Conservation (phyloP, 1,140 invertebrate genomes). For the Dysdera silvatica region DNA sequence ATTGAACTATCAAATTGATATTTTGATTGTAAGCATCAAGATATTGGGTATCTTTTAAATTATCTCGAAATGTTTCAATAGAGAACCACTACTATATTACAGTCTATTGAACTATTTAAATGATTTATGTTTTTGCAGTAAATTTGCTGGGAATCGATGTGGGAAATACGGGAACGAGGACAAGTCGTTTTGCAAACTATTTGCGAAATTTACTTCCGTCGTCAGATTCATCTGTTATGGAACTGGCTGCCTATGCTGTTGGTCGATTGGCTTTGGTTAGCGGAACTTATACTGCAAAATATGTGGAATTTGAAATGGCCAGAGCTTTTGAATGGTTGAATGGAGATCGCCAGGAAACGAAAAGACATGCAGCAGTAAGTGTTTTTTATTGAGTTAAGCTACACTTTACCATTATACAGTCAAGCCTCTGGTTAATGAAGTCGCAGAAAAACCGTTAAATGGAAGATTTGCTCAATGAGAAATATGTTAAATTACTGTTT, state of each 20-base stretch:
- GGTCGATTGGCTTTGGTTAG: slow-evolving; percentile 82
- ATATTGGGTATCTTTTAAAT: too few relatives aligned
- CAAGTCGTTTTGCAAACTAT: slow-evolving; percentile 87
- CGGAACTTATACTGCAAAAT: slow-evolving; percentile 85
- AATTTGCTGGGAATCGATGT: slow-evolving; percentile 86
- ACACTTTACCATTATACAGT: neutral
- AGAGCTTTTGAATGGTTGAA: slow-evolving; percentile 87
- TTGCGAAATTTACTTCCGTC: slow-evolving; percentile 80
- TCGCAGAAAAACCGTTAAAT: too few relatives aligned
- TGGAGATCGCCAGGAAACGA: slow-evolving; percentile 78
- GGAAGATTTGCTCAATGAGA: too few relatives aligned
- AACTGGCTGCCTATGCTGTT: slow-evolving; percentile 88
- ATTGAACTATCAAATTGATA: too few relatives aligned
- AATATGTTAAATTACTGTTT: too few relatives aligned
- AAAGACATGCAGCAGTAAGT: slow-evolving; percentile 75
- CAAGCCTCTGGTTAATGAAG: too few relatives aligned
- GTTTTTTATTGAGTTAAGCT: neutral
- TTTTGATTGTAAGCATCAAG: too few relatives aligned
- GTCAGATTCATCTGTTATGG: slow-evolving; percentile 85
- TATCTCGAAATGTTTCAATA: too few relatives aligned
- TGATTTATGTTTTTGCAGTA: slow-evolving; percentile 52
- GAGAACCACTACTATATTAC: too few relatives aligned
- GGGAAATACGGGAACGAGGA: slow-evolving; percentile 79
- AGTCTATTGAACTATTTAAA: too few relatives aligned
- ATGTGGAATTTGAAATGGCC: slow-evolving; percentile 94